A percentile compares a stretch with the other conserved stretches of the same genome.
These are phyloP conservation scores for Pomacea maculata DNA, from an alignment of 1,140 invertebrate species.

Conservation along the genomic window DNA sequence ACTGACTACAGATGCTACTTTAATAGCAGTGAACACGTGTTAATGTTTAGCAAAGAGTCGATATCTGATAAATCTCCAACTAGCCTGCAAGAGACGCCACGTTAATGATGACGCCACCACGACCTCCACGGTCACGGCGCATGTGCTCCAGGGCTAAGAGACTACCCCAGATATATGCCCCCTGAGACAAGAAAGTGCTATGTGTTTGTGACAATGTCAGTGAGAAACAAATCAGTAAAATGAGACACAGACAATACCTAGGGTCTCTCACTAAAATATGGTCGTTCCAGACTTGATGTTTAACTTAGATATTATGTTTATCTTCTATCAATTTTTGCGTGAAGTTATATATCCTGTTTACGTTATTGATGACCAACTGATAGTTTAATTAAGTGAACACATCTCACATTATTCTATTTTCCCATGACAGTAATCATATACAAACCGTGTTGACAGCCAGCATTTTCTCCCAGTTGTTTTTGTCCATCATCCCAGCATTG, in stretches of 20 bases:
- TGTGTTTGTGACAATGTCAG: not conserved
- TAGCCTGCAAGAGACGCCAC: constrained; percentile 7
- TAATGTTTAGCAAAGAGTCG: not conserved
- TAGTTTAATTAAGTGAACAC: too few relatives aligned
- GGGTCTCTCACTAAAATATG: too few relatives aligned
- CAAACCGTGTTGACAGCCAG: constrained; percentile 1
- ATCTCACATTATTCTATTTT: too few relatives aligned
- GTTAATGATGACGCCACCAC: constrained; percentile 25
- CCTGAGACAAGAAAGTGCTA: not conserved
- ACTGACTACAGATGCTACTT: not conserved
- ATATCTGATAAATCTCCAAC: not conserved
- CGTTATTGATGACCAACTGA: too few relatives aligned
- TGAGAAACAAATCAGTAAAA: too few relatives aligned
- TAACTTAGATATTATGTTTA: too few relatives aligned
- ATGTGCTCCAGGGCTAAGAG: constrained; percentile 22
- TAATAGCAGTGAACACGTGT: not conserved
- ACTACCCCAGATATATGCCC: constrained; percentile 10
- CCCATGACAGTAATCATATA: not conserved
- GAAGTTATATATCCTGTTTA: too few relatives aligned
- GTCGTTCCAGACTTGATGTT: too few relatives aligned
- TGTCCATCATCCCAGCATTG: constrained; percentile 31
- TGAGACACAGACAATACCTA: too few relatives aligned
- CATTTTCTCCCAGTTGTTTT: constrained; percentile 24
- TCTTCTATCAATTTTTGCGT: too few relatives aligned
- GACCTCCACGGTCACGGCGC: constrained; percentile 22